Percentiles rank a stretch among this genome's conserved stretches.
Evolutionary conservation across 2,113 vertebrate genomes (phyloP).

Genomic region (Uropsilus gracilis): DNA sequence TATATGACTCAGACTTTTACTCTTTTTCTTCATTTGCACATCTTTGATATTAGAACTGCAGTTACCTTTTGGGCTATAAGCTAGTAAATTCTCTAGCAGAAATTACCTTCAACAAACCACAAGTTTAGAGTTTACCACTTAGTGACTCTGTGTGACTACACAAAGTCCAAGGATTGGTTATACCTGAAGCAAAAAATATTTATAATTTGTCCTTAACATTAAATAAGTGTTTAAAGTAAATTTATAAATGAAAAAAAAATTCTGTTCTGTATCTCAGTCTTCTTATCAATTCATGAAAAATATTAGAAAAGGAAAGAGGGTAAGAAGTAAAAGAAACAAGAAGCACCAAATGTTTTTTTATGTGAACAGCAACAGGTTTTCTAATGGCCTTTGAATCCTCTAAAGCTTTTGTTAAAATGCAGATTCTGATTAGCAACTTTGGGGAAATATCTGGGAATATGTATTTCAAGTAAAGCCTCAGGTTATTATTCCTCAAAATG

Average conservation of each 20-base stretch:
- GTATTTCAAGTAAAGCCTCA: neutral
- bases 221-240: neutral
- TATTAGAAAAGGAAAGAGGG: neutral
- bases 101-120: neutral
- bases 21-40: neutral
- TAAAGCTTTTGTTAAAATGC: neutral
- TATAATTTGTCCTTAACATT: neutral
- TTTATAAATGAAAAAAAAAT: neutral
- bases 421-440: neutral
- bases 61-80: neutral
- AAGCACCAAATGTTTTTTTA: neutral
- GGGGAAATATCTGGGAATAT: neutral
- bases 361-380: neutral
- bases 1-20: neutral
- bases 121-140: neutral
- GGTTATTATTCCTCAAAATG: neutral
- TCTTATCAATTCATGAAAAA: constrained; percentile 24
- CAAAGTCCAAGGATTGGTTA: neutral
- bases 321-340: constrained; percentile 3
- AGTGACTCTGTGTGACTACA: neutral
- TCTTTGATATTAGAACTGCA: neutral
- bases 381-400: neutral
- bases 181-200: neutral
- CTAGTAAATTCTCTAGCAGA: neutral
- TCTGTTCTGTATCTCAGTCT: neutral